phyloP scores from a whole-genome alignment of 2,113 vertebrate species.

The Propithecus coquereli region DNA sequence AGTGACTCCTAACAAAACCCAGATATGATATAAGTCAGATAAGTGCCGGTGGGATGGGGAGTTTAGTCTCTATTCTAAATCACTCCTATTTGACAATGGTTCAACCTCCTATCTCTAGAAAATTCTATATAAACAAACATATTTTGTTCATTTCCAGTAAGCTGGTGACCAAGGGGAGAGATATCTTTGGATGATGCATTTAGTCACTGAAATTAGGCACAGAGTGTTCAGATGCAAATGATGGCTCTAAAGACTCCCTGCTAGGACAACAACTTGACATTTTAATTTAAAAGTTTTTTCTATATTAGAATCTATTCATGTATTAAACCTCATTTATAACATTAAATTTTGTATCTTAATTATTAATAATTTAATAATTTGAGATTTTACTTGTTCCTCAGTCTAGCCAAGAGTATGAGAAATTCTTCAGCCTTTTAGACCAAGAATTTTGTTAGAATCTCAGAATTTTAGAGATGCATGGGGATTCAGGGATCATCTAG shows the following conservation, averaged over 20 bases:
- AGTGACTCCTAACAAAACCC: not conserved
- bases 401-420: not conserved
- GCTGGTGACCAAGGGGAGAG: not conserved
- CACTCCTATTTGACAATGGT: not conserved
- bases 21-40: not conserved
- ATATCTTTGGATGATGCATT: not conserved
- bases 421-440: not conserved
- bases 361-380: slow-evolving; percentile 27
- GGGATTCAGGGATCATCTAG: not conserved
- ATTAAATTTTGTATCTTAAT: slow-evolving; percentile 21
- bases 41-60: not conserved
- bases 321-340: not conserved
- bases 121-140: not conserved
- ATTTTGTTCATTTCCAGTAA: not conserved
- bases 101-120: not conserved
- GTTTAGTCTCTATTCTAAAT: not conserved
- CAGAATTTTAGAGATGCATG: not conserved
- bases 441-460: slow-evolving; percentile 8
- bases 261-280: not conserved
- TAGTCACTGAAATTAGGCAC: not conserved
- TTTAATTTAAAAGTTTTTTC: slow-evolving; percentile 30
- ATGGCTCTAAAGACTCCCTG: not conserved
- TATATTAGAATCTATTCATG: not conserved
- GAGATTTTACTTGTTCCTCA: slow-evolving; percentile 1
- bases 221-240: not conserved